phyloP scores from a whole-genome alignment of 1,140 invertebrate genomes.

The Anagrus nilaparvatae region DNA sequence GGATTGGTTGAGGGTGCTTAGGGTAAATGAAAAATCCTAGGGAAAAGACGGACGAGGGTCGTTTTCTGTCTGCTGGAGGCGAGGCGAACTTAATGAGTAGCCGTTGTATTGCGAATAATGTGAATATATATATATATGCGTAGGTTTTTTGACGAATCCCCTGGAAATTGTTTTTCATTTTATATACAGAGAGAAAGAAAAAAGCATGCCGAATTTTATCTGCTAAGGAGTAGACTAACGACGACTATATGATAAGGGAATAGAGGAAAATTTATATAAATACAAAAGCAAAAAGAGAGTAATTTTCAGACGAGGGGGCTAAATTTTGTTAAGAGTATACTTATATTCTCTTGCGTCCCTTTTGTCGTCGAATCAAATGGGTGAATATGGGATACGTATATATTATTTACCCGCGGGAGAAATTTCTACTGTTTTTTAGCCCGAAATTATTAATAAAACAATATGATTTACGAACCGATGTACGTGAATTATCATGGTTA shows the following conservation, averaged over 20 bases:
- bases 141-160: constrained; percentile 11
- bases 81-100: constrained; percentile 19
- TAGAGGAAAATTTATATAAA: background rate
- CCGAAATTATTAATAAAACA: no score
- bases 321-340: background rate
- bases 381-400: no score
- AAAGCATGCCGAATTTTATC: constrained; percentile 11
- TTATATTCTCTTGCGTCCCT: background rate
- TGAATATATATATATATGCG: no score
- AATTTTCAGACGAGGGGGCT: background rate
- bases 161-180: constrained; percentile 1
- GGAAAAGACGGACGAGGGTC: constrained; percentile 11
- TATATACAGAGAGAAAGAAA: background rate
- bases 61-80: constrained; percentile 10
- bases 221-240: constrained; percentile 9
- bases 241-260: background rate
- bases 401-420: no score
- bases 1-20: no score
- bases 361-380: background rate
- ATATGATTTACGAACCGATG: no score
- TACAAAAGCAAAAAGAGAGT: constrained; percentile 4
- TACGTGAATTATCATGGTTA: no score
- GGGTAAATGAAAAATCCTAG: no score
- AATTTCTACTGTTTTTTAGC: no score
- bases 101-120: no score